Evolutionary conservation across 2,797 vertebrate genomes (phyloP).

Genomic region (Ara ararauna): DNA sequence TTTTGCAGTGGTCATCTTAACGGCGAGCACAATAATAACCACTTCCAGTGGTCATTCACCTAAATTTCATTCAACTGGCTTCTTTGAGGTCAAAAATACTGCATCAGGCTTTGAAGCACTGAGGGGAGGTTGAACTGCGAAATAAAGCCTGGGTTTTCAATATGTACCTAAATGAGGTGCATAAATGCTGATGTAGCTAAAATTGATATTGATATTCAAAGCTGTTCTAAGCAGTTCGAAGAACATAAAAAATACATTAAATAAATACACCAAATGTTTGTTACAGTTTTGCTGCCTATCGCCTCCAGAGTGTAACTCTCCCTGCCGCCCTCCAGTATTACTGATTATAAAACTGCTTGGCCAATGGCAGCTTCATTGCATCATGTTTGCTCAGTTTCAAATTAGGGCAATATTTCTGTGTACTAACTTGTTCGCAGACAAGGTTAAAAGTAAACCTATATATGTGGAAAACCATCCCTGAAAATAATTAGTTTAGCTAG

Average conservation of each 20-base stretch:
- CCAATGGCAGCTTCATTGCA: not conserved
- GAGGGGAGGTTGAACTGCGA: not conserved
- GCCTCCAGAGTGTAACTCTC: not conserved
- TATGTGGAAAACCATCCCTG: not conserved
- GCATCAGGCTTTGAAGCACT: not conserved
- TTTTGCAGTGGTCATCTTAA: not conserved
- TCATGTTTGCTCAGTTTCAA: not conserved
- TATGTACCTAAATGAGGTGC: not conserved
- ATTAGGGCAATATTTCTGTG: not conserved
- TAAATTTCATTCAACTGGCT: not conserved
- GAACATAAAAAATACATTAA: conserved; percentile 25
- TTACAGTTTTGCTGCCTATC: conserved; percentile 15
- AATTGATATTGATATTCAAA: conserved; percentile 25
- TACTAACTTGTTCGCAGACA: not conserved
- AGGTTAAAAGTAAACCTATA: conserved; percentile 13
- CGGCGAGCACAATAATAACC: fast-evolving
- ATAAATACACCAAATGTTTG: conserved; percentile 2
- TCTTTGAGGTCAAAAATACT: not conserved
- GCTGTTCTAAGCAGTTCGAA: conserved; percentile 29
- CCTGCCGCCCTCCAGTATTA: not conserved
- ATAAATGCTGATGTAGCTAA: conserved; percentile 25
- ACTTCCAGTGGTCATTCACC: not conserved
- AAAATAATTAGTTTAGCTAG: not conserved
- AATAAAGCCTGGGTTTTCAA: not conserved
- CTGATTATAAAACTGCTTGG: not conserved